Evolutionary conservation across 2,797 vertebrate genomes (phyloP).

Genomic region (Tapirus indicus): DNA sequence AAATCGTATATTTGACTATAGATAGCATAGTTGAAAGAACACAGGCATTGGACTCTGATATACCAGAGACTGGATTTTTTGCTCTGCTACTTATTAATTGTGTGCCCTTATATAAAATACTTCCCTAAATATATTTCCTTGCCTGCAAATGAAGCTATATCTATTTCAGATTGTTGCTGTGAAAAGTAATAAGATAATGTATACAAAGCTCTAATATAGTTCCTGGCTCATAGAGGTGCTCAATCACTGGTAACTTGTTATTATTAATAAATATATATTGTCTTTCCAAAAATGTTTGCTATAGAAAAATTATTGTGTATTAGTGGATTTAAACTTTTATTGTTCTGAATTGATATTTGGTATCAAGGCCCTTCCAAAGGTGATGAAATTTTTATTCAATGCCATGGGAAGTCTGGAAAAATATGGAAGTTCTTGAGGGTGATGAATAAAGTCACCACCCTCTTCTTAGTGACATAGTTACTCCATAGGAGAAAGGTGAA

Average conservation of each 20-base stretch:
- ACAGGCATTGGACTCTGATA: background rate
- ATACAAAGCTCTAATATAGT: background rate
- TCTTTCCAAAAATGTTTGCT: constrained; percentile 28
- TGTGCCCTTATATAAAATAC: background rate
- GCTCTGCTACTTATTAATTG: background rate
- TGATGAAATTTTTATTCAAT: background rate
- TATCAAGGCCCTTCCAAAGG: constrained; percentile 15
- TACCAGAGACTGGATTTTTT: background rate
- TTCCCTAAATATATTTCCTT: background rate
- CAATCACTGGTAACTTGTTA: background rate
- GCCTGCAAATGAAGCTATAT: background rate
- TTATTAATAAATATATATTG: background rate
- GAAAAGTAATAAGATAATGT: constrained; percentile 26
- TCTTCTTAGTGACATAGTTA: background rate
- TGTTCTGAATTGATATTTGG: constrained; percentile 48
- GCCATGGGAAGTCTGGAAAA: constrained; percentile 34
- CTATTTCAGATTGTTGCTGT: background rate
- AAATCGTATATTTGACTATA: background rate
- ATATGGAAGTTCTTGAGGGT: background rate
- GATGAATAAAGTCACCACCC: background rate
- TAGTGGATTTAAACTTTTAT: constrained; percentile 10
- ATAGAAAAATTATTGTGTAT: background rate
- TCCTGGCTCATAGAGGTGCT: background rate
- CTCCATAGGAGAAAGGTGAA: background rate
- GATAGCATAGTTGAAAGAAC: background rate